A percentile compares a stretch with the other conserved stretches of the same genome.
These are phyloP conservation scores for Oconnorella tubifera DNA, from an alignment of 2,888 invertebrate genomes.

Conservation along the genomic window DNA sequence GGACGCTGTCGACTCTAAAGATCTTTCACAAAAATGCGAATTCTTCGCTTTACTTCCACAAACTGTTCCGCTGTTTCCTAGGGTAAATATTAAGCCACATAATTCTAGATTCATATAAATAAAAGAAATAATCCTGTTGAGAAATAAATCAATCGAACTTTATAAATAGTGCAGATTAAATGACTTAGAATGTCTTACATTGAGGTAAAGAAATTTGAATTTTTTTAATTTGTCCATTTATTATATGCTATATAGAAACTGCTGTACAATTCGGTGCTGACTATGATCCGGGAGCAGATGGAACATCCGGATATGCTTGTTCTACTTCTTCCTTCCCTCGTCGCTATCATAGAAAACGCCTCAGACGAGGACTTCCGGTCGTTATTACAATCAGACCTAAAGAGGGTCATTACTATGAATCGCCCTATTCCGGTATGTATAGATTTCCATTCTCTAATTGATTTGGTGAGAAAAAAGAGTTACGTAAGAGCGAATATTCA, in stretches of 20 bases:
- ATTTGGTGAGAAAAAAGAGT: too few species aligned
- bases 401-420: slow-evolving; percentile 52
- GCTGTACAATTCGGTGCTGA: slow-evolving; percentile 91
- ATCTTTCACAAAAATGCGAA: slow-evolving; percentile 78
- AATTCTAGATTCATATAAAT: not conserved
- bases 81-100: slow-evolving; percentile 68
- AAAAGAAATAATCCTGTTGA: not conserved
- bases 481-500: too few species aligned
- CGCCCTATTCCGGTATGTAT: slow-evolving; percentile 70
- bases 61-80: slow-evolving; percentile 80
- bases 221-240: too few species aligned
- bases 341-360: slow-evolving; percentile 32
- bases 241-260: slow-evolving; percentile 89
- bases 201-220: too few species aligned
- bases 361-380: slow-evolving; percentile 46
- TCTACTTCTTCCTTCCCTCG: slow-evolving; percentile 55
- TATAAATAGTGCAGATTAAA: too few species aligned
- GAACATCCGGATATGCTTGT: slow-evolving; percentile 79
- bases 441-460: too few species aligned
- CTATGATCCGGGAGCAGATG: slow-evolving; percentile 79
- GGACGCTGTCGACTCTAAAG: slow-evolving; percentile 87
- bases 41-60: slow-evolving; percentile 83
- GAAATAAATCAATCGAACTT: too few species aligned
- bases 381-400: slow-evolving; percentile 72
- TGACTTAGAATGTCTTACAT: too few species aligned